These are phyloP conservation scores for Gonatopus flavifemur DNA, from an alignment of 1,140 invertebrate species.

Conservation along the genomic window DNA sequence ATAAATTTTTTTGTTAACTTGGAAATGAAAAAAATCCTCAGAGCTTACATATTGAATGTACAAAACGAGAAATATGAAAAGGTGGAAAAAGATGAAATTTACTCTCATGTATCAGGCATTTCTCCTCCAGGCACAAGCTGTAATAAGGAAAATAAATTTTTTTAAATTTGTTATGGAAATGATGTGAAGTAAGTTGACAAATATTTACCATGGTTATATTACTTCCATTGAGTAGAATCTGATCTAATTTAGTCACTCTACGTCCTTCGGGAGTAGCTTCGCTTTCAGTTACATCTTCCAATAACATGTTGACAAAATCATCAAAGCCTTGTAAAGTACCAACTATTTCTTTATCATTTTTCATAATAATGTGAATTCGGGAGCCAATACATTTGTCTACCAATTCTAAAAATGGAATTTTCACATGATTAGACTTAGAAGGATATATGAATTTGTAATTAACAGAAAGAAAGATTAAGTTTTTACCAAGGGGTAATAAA, in stretches of 20 bases:
- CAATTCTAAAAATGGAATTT: conserved; percentile 68
- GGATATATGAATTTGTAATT: conserved; percentile 3
- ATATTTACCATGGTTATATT: conserved; percentile 94
- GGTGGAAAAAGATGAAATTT: background rate
- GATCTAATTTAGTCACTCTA: conserved; percentile 94
- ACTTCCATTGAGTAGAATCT: conserved; percentile 98
- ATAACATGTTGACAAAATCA: conserved; percentile 97
- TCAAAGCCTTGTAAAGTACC: conserved; percentile 97
- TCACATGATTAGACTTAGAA: conserved; percentile 1
- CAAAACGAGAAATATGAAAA: background rate
- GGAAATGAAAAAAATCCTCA: too few species aligned
- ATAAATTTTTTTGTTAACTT: conserved; percentile 10
- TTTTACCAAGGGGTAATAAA: conserved; percentile 68
- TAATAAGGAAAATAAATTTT: conserved; percentile 47
- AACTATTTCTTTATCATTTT: conserved; percentile 99
- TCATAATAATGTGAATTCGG: conserved; percentile 99
- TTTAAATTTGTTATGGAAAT: background rate
- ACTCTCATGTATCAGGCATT: conserved; percentile 62
- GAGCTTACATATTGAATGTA: background rate
- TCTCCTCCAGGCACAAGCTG: conserved; percentile 72
- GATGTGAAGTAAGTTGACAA: conserved; percentile 8
- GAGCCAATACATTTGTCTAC: conserved; percentile 99
- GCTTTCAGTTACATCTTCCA: conserved; percentile 91
- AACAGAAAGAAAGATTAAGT: conserved; percentile 2
- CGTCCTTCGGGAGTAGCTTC: conserved; percentile 96